A percentile compares a stretch with the other conserved stretches of the same genome.
These are phyloP conservation scores for Anabas testudineus DNA, from an alignment of 2,797 vertebrate genomes.

Conservation along the genomic window DNA sequence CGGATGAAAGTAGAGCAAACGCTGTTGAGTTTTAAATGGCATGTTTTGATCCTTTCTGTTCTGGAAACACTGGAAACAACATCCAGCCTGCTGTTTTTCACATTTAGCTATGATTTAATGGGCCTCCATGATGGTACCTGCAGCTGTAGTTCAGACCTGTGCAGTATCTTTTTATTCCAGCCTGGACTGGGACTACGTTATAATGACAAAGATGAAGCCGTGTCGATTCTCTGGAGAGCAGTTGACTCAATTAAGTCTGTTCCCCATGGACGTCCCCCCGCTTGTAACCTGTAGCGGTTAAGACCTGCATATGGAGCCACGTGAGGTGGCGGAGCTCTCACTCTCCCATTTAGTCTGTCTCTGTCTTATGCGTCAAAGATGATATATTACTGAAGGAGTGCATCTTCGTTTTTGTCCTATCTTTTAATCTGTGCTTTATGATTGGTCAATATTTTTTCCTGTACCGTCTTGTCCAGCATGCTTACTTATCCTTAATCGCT, in stretches of 20 bases:
- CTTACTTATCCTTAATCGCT: slow-evolving; percentile 69
- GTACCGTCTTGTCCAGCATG: slow-evolving; percentile 2
- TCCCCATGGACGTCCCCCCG: slow-evolving; percentile 18
- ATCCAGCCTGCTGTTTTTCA: background rate
- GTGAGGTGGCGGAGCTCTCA: background rate
- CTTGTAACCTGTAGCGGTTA: background rate
- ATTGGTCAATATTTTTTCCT: slow-evolving; percentile 13
- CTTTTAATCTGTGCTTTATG: slow-evolving; percentile 7
- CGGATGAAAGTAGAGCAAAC: background rate
- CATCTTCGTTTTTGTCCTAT: background rate
- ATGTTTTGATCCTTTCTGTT: background rate
- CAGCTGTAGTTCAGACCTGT: slow-evolving; percentile 9
- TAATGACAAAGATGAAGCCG: slow-evolving; percentile 30
- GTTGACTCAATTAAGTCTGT: slow-evolving; percentile 33
- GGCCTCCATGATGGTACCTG: background rate
- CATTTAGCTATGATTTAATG: background rate
- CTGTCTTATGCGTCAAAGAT: background rate
- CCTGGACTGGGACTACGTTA: background rate
- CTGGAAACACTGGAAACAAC: background rate
- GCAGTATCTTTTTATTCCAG: background rate
- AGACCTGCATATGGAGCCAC: slow-evolving; percentile 24
- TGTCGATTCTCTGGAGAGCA: slow-evolving; percentile 31
- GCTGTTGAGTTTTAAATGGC: background rate
- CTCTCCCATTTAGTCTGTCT: background rate
- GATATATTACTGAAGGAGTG: background rate